Base-by-base conservation (phyloP, 2,888 invertebrate species). In the Deilephila porcellus region DNA sequence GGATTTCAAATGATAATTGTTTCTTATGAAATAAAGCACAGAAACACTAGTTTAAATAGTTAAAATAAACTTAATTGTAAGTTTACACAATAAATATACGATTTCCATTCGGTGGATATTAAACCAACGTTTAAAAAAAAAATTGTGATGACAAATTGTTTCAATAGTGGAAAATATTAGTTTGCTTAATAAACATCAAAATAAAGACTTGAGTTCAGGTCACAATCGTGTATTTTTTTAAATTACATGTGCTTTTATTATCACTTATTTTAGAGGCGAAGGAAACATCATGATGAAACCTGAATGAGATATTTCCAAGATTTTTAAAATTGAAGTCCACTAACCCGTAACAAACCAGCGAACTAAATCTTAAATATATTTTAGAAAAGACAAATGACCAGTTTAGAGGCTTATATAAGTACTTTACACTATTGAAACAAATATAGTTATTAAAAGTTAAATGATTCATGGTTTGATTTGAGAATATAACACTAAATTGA, bases 31-130 rank as follows among this genome's bases (percentile, higher is more conserved):
- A 73, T 52, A 71, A 73, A 37, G 37, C 71, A 53, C 67, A 72
- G 45, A 74, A 74, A 64, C 71, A 29, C 63, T 76, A 76, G 74
- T 70, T 74, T 67, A 74, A 62, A 53, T 74, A 74, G 60, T 76
- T 74, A 72, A 56, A 64, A 52, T 76, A 75, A 70, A 60, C 70
- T 73, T 74, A 73, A 60, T 25, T 64, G 60, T 73, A 56, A 19
- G 56, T 56, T 56, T 56, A 56, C 56, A 56, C 71, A 75, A 76
- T 78, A 76, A 78, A 78, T 77, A 79, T 67, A 74, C 67, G 74
- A 77, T 73, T 74, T 75, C 74, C 76, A 76, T 76, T 79, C 81
- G 81, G 81, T 80, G 81, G 81, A 81, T 79, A 76, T 74, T n/a
- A n/a, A n/a, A 67, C 78, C 76, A 76, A 77, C 77, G 70, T 62